Conservation (phyloP, 2,797 vertebrate genomes). For the Nannoperca australis region DNA sequence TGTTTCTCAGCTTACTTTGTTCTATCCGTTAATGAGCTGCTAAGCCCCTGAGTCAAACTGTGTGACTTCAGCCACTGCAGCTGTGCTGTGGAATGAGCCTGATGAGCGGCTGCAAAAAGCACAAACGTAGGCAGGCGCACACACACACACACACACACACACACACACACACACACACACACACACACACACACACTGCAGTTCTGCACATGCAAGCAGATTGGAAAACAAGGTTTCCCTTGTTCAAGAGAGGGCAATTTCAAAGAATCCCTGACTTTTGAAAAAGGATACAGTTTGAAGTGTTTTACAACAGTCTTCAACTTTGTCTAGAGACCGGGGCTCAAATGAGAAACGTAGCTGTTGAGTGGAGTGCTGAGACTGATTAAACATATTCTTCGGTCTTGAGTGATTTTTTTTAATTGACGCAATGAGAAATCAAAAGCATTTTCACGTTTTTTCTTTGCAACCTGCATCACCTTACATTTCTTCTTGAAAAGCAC, state of each 20-base stretch:
- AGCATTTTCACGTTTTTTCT: conserved; percentile 14
- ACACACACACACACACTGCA: conserved; percentile 20
- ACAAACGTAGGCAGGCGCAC: not conserved
- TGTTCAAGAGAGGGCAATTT: conserved; percentile 69
- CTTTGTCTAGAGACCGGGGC: conserved; percentile 7
- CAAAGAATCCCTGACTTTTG: conserved; percentile 57
- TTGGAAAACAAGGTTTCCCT: conserved; percentile 75
- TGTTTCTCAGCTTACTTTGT: conserved; percentile 70
- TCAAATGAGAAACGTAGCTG: conserved; percentile 4
- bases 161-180: conserved; percentile 24
- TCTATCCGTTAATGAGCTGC: conserved; percentile 76
- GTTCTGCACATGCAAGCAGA: conserved; percentile 71
- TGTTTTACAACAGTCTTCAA: conserved; percentile 49
- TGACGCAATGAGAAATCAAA: not conserved
- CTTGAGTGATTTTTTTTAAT: not conserved
- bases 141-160: conserved; percentile 23
- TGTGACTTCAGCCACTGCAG: conserved; percentile 79
- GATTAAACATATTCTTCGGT: conserved; percentile 2
- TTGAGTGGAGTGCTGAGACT: conserved; percentile 1
- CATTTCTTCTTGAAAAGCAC: conserved; percentile 31
- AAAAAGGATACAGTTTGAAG: conserved; percentile 51
- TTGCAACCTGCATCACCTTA: conserved; percentile 26
- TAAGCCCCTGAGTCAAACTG: conserved; percentile 70
- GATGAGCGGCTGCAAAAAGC: conserved; percentile 60
- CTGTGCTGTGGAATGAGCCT: conserved; percentile 76